Base-by-base conservation (phyloP, 1,140 invertebrate species). In the Schmidtea mediterranea region DNA sequence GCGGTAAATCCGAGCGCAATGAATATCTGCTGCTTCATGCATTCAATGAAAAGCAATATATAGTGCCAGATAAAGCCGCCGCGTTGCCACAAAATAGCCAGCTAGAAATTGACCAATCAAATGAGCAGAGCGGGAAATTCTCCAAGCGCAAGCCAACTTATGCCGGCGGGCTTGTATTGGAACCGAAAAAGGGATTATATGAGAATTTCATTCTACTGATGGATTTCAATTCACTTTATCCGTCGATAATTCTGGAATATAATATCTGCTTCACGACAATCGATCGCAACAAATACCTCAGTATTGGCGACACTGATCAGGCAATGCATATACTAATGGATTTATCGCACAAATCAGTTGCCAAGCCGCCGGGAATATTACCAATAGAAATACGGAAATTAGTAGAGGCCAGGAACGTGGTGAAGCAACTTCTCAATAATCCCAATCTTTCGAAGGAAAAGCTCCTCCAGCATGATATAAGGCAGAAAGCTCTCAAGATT, bases 261-360 rank as follows among this genome's bases (percentile, higher is more conserved):
- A 98, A 98, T 66, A 82, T 98, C 52, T 98, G 92, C 63, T 98
- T 97, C 59, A 95, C 90, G 0, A 98, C 90, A 1, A 74, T 89
- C 23, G 19, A 47, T 26, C 23, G 32, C 16, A 3, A 32, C 10
- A 32, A 32, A 32, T 32, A 32, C 10, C 26, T 32, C 10, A 3
- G 10, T 6, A 32, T 32, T 10, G n/a, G n/a, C n/a, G 26, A 32
- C 10, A 32, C 26, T 10, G 26, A 32, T 32, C 26, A 10, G n/a
- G 26, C 3, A 32, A 32, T 32, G 26, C 5, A 32, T 6, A 32
- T 32, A 6, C 10, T 32, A 10, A 32, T 32, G 26, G 26, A 32
- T 3, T 32, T 32, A 32, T 32, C 26, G 3, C 3, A 32, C 10
- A 32, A 32, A 32, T 3, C 26, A 6, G 26, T 6, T 6, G 3